Conservation (phyloP, 1,140 invertebrate species). For the Cheumatopsyche charites region DNA sequence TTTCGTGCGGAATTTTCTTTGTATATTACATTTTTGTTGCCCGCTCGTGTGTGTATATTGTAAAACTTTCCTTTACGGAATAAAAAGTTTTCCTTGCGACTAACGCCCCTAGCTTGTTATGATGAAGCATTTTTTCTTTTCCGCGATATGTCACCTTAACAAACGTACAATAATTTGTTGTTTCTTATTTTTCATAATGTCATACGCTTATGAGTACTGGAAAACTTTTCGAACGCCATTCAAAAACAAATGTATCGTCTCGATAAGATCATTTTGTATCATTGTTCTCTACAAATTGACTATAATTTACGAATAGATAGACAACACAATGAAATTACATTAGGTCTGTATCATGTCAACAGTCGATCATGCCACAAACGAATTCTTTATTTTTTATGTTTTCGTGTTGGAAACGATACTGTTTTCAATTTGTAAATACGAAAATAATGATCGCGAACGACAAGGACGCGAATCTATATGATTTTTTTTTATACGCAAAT, state of each 20-base stretch:
- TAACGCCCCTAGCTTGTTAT: not conserved
- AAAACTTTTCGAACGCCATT: no score
- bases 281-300: not conserved
- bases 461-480: not conserved
- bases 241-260: no score
- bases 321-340: constrained; percentile 3
- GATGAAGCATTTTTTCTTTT: constrained; percentile 14
- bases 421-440: constrained; percentile 11
- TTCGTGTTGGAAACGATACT: not conserved
- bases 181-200: not conserved
- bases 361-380: not conserved
- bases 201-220: no score
- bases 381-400: not conserved
- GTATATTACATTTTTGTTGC: constrained; percentile 12
- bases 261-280: no score
- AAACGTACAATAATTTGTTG: not conserved
- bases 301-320: not conserved
- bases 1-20: constrained; percentile 9
- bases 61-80: constrained; percentile 14
- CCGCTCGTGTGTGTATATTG: constrained; percentile 7
- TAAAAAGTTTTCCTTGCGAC: constrained; percentile 11
- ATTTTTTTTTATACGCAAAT: no score
- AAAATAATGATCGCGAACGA: constrained; percentile 7
- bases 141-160: constrained; percentile 9
- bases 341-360: constrained; percentile 7